Percentiles rank a stretch among this genome's conserved stretches.
These are phyloP conservation scores for Steatocranus sp. DNA, from an alignment of 2,797 vertebrate species.

Conservation along the genomic window DNA sequence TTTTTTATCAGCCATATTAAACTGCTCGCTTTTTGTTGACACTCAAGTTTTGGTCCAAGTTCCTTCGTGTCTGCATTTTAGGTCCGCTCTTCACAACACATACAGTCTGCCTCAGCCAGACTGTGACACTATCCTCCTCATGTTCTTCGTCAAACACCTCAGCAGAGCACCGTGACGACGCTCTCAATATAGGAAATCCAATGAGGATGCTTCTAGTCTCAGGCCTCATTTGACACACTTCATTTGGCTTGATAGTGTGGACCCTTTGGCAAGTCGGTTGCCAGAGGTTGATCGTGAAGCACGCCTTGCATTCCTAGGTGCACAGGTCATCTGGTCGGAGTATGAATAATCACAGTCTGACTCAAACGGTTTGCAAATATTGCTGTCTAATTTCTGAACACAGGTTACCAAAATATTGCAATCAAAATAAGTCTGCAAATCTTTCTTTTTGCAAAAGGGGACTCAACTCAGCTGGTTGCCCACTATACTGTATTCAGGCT, in stretches of 20 bases:
- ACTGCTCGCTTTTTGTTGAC: not conserved
- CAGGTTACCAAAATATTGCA: not conserved
- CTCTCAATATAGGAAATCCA: not conserved
- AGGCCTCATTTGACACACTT: not conserved
- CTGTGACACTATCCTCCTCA: not conserved
- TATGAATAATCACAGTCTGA: not conserved
- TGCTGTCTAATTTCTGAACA: not conserved
- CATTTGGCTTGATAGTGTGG: not conserved
- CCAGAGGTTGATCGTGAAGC: not conserved
- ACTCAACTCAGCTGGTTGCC: not conserved
- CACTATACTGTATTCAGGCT: not conserved
- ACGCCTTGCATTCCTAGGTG: not conserved
- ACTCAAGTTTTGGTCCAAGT: not conserved
- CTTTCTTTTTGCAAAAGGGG: not conserved
- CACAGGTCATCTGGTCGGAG: not conserved
- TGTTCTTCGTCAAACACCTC: not conserved
- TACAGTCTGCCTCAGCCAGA: not conserved
- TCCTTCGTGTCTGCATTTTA: not conserved
- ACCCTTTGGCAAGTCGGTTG: not conserved
- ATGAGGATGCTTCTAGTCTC: not conserved
- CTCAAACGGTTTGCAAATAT: not conserved
- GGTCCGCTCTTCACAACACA: not conserved
- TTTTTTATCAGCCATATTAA: not conserved
- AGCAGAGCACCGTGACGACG: accelerated
- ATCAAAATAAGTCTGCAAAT: not conserved